These are phyloP conservation scores for Solenodon paradoxus DNA, from an alignment of 2,113 vertebrate genomes.

Conservation along the genomic window DNA sequence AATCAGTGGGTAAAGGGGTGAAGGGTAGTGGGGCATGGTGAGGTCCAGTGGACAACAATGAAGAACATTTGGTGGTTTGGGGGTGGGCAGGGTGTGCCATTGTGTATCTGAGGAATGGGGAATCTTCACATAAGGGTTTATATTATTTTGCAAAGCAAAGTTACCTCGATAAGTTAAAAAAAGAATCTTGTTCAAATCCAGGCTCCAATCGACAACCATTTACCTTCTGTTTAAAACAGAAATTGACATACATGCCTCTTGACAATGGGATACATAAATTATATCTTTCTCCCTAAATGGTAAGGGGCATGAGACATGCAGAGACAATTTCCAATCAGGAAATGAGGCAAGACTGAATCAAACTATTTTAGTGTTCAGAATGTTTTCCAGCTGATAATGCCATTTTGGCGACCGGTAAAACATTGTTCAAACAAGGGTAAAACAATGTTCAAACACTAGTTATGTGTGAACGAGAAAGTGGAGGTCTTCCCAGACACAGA, in stretches of 20 bases:
- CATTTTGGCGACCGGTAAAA: not conserved
- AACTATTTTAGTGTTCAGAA: too few species aligned
- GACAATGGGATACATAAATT: accelerated
- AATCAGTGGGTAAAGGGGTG: too few species aligned
- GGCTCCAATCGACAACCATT: not conserved
- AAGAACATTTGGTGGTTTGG: too few species aligned
- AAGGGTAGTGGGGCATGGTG: too few species aligned
- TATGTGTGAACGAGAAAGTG: accelerated
- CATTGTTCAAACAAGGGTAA: not conserved
- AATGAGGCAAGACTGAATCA: not conserved
- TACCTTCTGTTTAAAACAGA: not conserved
- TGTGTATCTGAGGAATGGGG: too few species aligned
- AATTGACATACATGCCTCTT: not conserved
- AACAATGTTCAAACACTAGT: not conserved
- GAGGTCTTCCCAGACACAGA: not conserved
- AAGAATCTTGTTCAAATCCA: not conserved
- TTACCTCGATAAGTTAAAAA: too few species aligned
- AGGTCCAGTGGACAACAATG: too few species aligned
- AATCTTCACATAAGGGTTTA: too few species aligned
- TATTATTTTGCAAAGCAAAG: too few species aligned
- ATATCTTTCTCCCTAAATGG: not conserved
- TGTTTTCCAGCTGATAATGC: not conserved
- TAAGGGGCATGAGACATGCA: not conserved
- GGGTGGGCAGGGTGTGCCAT: too few species aligned
- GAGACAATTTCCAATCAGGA: not conserved